A percentile compares a stretch with the other conserved stretches of the same genome.
Evolutionary conservation across 2,888 invertebrate genomes (phyloP).

Genomic region (Pantelozetes paolii): DNA sequence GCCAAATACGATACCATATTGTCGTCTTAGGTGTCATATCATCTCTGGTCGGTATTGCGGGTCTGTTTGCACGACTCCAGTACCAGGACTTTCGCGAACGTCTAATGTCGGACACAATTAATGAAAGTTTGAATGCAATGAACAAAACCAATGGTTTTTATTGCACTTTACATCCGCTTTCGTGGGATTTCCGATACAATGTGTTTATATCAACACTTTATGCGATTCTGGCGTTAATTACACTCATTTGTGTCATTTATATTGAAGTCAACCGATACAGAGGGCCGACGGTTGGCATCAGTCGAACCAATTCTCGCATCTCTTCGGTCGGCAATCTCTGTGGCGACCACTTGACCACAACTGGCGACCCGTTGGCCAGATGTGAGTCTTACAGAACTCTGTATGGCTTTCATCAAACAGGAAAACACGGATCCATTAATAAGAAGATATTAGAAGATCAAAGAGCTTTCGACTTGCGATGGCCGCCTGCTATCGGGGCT

Average conservation of each 20-base stretch:
- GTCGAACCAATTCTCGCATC: slow-evolving; percentile 48
- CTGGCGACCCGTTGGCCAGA: slow-evolving; percentile 47
- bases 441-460: slow-evolving; percentile 46
- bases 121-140: slow-evolving; percentile 36
- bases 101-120: slow-evolving; percentile 30
- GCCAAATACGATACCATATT: slow-evolving; percentile 56
- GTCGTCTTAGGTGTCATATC: slow-evolving; percentile 58
- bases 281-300: not conserved
- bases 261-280: slow-evolving; percentile 27
- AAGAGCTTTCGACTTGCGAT: slow-evolving; percentile 50
- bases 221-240: slow-evolving; percentile 56
- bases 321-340: slow-evolving; percentile 49
- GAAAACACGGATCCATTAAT: slow-evolving; percentile 13
- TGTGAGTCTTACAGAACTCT: slow-evolving; percentile 44
- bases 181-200: slow-evolving; percentile 56
- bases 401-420: slow-evolving; percentile 27
- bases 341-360: slow-evolving; percentile 49
- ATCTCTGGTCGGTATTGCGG: slow-evolving; percentile 58
- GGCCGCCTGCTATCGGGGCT: slow-evolving; percentile 55
- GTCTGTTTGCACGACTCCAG: slow-evolving; percentile 54
- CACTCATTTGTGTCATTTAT: slow-evolving; percentile 54
- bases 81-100: slow-evolving; percentile 23
- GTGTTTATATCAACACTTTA: slow-evolving; percentile 58
- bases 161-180: slow-evolving; percentile 57
- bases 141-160: slow-evolving; percentile 41